Conservation (phyloP, 2,888 invertebrate genomes). For the Trichacis sp. region DNA sequence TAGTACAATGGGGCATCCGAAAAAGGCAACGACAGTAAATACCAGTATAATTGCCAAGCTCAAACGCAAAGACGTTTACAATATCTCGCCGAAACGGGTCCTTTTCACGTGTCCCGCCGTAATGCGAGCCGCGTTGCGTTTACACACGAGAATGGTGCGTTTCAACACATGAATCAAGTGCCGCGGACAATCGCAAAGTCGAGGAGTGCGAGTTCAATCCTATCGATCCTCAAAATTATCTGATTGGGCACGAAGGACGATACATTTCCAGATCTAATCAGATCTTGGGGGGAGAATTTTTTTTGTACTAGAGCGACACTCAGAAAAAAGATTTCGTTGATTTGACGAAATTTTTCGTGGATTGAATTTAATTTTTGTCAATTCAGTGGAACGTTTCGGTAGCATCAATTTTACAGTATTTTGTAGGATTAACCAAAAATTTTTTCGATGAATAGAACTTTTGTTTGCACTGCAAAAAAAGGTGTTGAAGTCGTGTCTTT, state of each 20-base stretch:
- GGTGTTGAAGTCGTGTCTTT: no score
- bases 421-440: no score
- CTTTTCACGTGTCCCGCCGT: slow-evolving; percentile 30
- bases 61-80: slow-evolving; percentile 52
- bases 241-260: neutral
- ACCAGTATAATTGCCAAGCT: slow-evolving; percentile 65
- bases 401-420: no score
- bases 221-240: slow-evolving; percentile 22
- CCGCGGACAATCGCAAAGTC: slow-evolving; percentile 29
- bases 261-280: neutral
- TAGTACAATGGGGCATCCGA: slow-evolving; percentile 61
- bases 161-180: slow-evolving; percentile 30
- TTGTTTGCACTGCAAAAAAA: no score
- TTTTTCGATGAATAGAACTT: no score
- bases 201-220: slow-evolving; percentile 11
- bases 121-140: slow-evolving; percentile 33
- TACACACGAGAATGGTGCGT: slow-evolving; percentile 25
- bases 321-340: neutral
- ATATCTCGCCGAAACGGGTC: slow-evolving; percentile 36
- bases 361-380: no score
- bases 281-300: neutral
- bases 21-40: slow-evolving; percentile 62
- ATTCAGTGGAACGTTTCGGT: no score
- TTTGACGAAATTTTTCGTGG: neutral
- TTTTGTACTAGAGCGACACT: no score